These are phyloP conservation scores for Streptopelia turtur DNA, from an alignment of 2,797 vertebrate genomes.

Conservation along the genomic window DNA sequence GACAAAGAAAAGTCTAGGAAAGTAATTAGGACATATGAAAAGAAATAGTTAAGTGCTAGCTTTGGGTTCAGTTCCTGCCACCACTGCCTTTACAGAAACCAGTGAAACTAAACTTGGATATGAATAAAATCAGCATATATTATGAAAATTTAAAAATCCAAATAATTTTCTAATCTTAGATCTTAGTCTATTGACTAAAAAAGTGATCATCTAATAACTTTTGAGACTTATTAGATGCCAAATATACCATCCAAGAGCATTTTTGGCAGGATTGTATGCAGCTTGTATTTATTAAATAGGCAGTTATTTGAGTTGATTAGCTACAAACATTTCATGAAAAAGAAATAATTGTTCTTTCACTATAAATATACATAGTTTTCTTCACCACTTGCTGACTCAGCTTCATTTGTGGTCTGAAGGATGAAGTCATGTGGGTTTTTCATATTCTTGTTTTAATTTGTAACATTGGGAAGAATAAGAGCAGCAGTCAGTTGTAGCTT, in stretches of 20 bases:
- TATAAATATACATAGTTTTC: slow-evolving; percentile 54
- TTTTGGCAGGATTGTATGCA: slow-evolving; percentile 10
- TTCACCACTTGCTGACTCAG: slow-evolving; percentile 63
- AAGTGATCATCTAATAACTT: background rate
- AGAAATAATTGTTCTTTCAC: slow-evolving; percentile 44
- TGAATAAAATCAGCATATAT: background rate
- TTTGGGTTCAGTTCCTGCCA: background rate
- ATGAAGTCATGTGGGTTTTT: slow-evolving; percentile 30
- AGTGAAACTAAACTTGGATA: background rate
- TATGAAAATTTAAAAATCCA: background rate
- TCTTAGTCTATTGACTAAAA: background rate
- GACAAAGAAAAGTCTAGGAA: background rate
- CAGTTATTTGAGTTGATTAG: slow-evolving; percentile 53
- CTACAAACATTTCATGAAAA: slow-evolving; percentile 56
- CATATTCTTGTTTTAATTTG: slow-evolving; percentile 44
- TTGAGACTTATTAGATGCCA: background rate
- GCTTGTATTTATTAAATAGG: slow-evolving; percentile 52
- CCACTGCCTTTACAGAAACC: background rate
- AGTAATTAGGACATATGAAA: background rate
- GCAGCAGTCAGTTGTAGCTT: background rate
- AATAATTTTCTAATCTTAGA: background rate
- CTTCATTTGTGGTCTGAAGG: slow-evolving; percentile 55
- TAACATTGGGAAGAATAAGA: background rate
- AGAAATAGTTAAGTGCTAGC: background rate
- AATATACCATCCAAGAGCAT: background rate